These are phyloP conservation scores for Ennomos quercinarius DNA, from an alignment of 2,888 invertebrate species.

Conservation along the genomic window DNA sequence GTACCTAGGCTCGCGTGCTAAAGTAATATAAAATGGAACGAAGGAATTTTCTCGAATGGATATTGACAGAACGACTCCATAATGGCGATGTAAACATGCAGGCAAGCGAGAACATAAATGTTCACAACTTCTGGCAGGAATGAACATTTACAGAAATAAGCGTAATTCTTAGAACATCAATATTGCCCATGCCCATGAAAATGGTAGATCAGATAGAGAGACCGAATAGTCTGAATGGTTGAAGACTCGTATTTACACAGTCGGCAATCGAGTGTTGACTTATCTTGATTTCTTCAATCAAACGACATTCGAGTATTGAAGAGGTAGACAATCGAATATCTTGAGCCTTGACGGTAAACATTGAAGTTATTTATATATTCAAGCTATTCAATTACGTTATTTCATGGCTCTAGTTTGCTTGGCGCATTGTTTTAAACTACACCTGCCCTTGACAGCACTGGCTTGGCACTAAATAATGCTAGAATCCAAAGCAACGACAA, in stretches of 20 bases:
- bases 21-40: slow-evolving; percentile 10
- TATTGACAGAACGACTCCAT: slow-evolving; percentile 9
- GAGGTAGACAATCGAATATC: no score
- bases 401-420: slow-evolving; percentile 5
- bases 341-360: no score
- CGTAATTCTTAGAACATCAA: no score
- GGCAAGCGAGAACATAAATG: slow-evolving; percentile 12
- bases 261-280: no score
- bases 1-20: slow-evolving; percentile 17
- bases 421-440: neutral
- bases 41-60: slow-evolving; percentile 20
- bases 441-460: slow-evolving; percentile 2
- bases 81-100: slow-evolving; percentile 15
- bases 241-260: no score
- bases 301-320: no score
- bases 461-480: slow-evolving; percentile 17
- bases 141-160: no score
- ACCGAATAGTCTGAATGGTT: no score
- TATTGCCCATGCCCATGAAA: slow-evolving; percentile 1
- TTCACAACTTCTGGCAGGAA: slow-evolving; percentile 3
- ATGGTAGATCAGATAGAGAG: no score
- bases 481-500: slow-evolving; percentile 17
- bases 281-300: no score
- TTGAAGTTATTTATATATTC: no score
- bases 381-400: neutral